Percentiles rank a stretch among this genome's conserved stretches.
Evolutionary conservation across 2,113 vertebrate genomes (phyloP).

Genomic region (Strix aluco): DNA sequence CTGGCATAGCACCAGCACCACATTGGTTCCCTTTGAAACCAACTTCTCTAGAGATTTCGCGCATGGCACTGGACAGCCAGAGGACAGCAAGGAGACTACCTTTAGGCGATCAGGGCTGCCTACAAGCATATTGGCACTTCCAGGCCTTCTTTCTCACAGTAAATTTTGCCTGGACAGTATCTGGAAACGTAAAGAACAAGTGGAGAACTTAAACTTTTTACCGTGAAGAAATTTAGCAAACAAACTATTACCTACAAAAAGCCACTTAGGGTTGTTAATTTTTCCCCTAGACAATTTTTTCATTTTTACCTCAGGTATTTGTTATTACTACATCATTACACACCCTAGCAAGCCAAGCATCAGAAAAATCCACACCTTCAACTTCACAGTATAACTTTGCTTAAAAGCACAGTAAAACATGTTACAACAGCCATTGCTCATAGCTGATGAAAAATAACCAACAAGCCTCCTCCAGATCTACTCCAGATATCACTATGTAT

Average conservation of each 20-base stretch:
- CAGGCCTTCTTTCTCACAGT: not conserved
- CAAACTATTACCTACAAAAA: not conserved
- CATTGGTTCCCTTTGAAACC: not conserved
- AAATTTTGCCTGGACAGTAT: not conserved
- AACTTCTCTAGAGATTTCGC: not conserved
- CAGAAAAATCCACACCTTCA: not conserved
- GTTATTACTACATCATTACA: not conserved
- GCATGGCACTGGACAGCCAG: not conserved
- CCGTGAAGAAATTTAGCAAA: not conserved
- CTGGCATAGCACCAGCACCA: not conserved
- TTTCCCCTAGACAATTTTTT: not conserved
- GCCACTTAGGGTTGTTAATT: not conserved
- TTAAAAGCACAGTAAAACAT: not conserved
- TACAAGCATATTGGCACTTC: not conserved
- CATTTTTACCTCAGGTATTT: not conserved
- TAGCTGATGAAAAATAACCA: not conserved
- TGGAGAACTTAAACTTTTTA: not conserved
- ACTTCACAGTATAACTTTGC: not conserved
- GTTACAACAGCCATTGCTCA: not conserved
- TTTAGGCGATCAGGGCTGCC: not conserved
- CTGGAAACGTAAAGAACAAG: not conserved
- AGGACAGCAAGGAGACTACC: not conserved
- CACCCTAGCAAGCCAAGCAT: not conserved
- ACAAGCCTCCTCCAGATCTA: not conserved
- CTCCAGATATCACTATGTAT: not conserved